Evolutionary conservation across 2,797 vertebrate species (phyloP).

Genomic region (Eulemur mongoz): DNA sequence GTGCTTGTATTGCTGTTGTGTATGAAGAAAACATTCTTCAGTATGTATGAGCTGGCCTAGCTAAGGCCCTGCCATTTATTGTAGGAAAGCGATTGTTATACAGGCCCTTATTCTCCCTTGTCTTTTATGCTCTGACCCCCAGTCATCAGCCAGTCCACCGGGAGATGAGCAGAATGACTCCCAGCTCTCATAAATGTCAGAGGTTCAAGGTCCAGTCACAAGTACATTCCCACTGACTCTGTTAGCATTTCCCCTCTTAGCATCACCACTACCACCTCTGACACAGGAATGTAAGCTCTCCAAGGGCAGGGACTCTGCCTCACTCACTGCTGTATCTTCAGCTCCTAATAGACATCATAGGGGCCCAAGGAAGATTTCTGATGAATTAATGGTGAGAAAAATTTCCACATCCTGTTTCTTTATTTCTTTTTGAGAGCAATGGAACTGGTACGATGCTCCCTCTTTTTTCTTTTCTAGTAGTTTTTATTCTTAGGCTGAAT

Average conservation of each 20-base stretch:
- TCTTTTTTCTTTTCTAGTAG: neutral
- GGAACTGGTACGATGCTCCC: neutral
- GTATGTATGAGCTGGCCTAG: neutral
- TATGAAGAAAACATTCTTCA: neutral
- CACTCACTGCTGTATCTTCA: neutral
- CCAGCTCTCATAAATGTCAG: neutral
- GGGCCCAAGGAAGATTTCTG: neutral
- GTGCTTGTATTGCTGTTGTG: neutral
- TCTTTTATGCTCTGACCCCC: neutral
- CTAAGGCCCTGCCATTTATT: neutral
- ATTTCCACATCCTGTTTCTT: neutral
- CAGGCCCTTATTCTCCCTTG: neutral
- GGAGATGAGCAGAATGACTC: neutral
- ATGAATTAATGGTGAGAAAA: neutral
- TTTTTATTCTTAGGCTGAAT: neutral
- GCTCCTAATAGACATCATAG: neutral
- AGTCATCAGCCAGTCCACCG: neutral
- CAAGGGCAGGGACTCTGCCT: neutral
- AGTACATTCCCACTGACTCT: neutral
- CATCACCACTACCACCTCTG: neutral
- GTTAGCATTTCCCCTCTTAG: neutral
- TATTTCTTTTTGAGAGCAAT: neutral
- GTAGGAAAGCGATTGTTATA: neutral
- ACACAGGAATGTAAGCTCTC: neutral
- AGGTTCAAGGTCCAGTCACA: neutral